Evolutionary conservation across 2,888 invertebrate species (phyloP).

Genomic region (Alentia gelatinosa): DNA sequence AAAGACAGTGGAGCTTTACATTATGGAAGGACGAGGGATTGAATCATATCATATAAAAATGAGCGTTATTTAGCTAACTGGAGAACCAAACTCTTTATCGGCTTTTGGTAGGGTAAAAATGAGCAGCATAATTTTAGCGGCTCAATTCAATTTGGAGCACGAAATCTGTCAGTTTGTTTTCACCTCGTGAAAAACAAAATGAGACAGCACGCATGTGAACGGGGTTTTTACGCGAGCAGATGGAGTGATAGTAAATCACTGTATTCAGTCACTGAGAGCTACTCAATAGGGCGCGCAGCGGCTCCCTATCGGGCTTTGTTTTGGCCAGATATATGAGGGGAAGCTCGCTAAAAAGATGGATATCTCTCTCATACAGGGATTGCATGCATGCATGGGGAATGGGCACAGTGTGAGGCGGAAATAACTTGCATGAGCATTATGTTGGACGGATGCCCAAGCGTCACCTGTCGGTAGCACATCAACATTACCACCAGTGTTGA

Average conservation of each 20-base stretch:
- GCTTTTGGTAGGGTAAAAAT: neutral
- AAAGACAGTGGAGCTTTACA: too few species aligned
- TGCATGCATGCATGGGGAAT: neutral
- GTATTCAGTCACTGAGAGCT: neutral
- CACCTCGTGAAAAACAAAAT: neutral
- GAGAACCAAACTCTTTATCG: too few species aligned
- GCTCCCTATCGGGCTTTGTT: neutral
- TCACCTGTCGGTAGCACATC: too few species aligned
- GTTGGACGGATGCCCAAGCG: too few species aligned
- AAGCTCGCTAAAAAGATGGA: neutral
- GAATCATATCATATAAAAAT: too few species aligned
- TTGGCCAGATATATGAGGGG: neutral
- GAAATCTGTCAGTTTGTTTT: constrained; percentile 16
- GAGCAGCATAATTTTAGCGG: neutral
- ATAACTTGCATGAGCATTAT: neutral
- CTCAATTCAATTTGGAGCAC: neutral
- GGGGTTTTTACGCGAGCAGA: neutral
- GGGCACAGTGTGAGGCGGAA: neutral
- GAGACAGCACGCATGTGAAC: neutral
- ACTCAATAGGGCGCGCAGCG: neutral
- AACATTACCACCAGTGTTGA: too few species aligned
- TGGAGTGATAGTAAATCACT: neutral
- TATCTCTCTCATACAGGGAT: neutral
- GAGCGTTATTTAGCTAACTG: too few species aligned
- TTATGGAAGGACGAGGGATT: too few species aligned